Evolutionary conservation across 2,113 vertebrate genomes (phyloP).

Genomic region (Seriola dumerili): DNA sequence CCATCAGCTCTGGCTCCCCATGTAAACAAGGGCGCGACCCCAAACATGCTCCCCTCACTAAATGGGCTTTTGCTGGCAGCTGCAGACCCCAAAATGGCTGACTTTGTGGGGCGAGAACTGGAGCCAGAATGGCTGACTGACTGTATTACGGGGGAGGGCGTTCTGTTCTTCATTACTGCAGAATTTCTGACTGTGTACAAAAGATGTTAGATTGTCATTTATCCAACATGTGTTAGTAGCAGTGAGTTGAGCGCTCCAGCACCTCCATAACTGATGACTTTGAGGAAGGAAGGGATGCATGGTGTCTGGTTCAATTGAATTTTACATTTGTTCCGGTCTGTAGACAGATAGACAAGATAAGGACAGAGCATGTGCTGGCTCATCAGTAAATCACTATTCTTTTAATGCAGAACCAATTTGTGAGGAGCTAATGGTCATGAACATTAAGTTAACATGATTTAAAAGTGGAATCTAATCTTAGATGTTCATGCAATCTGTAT

Average conservation of each 20-base stretch:
- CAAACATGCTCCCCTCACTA: constrained; percentile 78
- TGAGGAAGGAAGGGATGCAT: background rate
- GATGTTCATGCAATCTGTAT: background rate
- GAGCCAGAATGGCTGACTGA: constrained; percentile 73
- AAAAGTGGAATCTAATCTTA: background rate
- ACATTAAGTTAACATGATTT: background rate
- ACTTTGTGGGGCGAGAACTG: constrained; percentile 54
- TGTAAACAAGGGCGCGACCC: constrained; percentile 83
- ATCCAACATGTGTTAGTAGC: constrained; percentile 17
- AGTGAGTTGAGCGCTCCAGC: background rate
- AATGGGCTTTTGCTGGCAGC: constrained; percentile 78
- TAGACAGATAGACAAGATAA: background rate
- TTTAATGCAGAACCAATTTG: background rate
- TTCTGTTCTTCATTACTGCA: constrained; percentile 51
- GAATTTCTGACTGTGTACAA: constrained; percentile 37
- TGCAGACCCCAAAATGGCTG: constrained; percentile 77
- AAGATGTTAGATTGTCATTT: constrained; percentile 35
- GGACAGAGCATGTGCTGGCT: constrained; percentile 7
- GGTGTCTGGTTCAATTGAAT: background rate
- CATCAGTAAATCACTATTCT: background rate
- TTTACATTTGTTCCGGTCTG: constrained; percentile 2
- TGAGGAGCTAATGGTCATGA: background rate
- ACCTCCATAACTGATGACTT: background rate
- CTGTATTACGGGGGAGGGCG: constrained; percentile 25
- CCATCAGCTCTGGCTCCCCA: constrained; percentile 81